A percentile compares a stretch with the other conserved stretches of the same genome.
phyloP scores from a whole-genome alignment of 2,113 vertebrate genomes.

The Muntiacus muntjak region DNA sequence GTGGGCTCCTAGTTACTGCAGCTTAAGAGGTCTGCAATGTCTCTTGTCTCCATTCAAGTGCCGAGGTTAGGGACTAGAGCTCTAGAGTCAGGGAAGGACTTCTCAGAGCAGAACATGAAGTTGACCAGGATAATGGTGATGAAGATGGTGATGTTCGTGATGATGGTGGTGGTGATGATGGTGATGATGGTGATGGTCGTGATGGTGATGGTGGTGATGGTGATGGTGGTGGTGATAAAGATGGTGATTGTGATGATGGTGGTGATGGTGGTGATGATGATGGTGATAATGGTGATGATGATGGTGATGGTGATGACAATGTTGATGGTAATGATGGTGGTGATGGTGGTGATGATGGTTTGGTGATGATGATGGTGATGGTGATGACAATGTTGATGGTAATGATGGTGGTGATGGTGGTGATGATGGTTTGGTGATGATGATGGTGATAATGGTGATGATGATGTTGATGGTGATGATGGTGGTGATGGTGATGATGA shows the following conservation, averaged over 20 bases:
- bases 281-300: accelerated
- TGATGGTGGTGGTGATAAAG: too few species aligned
- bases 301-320: accelerated
- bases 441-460: too few species aligned
- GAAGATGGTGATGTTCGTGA: accelerated
- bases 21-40: not conserved
- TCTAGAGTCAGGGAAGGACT: not conserved
- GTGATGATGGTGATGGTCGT: accelerated
- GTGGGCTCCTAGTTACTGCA: not conserved
- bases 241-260: too few species aligned
- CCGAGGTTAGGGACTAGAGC: not conserved
- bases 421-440: not conserved
- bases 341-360: accelerated
- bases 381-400: not conserved
- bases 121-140: too few species aligned
- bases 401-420: not conserved
- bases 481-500: too few species aligned
- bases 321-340: too few species aligned
- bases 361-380: not conserved
- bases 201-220: too few species aligned
- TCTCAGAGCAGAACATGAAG: not conserved
- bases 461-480: too few species aligned
- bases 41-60: not conserved
- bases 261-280: accelerated
- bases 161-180: too few species aligned